Evolutionary conservation across 2,797 vertebrate genomes (phyloP).

Genomic region (Psittacula derbiana): DNA sequence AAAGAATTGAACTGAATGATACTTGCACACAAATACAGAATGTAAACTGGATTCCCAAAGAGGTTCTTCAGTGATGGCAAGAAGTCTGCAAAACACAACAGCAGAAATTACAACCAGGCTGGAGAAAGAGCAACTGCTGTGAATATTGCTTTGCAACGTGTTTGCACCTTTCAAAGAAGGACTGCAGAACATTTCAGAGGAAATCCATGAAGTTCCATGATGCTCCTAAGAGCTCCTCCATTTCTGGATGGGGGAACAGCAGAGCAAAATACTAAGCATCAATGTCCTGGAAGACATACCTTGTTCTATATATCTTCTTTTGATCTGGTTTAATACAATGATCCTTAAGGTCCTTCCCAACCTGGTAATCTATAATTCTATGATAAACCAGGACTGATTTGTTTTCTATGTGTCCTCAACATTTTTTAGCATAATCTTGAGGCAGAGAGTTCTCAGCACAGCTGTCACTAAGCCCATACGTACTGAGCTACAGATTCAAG

Average conservation of each 20-base stretch:
- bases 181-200: background rate
- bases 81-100: constrained; percentile 82
- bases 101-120: background rate
- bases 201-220: background rate
- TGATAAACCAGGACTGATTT: background rate
- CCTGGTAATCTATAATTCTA: background rate
- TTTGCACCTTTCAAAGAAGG: background rate
- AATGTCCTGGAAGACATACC: background rate
- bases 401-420: background rate
- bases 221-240: background rate
- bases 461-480: background rate
- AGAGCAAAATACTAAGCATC: background rate
- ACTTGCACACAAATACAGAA: constrained; percentile 88
- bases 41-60: constrained; percentile 87
- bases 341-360: background rate
- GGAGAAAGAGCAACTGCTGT: background rate
- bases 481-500: background rate
- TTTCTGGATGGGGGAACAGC: background rate
- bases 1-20: constrained; percentile 94
- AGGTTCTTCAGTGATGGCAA: constrained; percentile 87
- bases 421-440: background rate
- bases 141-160: background rate
- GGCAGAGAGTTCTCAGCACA: background rate
- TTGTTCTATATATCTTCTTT: background rate
- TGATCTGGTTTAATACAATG: background rate